phyloP scores from a whole-genome alignment of 2,113 vertebrate genomes.

The Copsychus sechellarum region DNA sequence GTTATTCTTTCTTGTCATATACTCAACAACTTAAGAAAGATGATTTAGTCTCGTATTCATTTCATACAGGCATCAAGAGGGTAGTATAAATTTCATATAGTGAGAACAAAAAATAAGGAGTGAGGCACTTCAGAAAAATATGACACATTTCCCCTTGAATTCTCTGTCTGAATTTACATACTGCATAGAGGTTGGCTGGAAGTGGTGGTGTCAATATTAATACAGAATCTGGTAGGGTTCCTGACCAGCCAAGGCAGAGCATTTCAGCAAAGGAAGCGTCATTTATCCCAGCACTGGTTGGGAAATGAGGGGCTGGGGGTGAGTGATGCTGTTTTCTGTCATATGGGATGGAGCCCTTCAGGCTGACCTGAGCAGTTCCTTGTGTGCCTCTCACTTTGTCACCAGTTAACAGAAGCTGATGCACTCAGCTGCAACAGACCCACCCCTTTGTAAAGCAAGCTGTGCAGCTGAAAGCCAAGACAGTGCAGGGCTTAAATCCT shows the following conservation, averaged over 20 bases:
- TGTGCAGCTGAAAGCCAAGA: constrained; percentile 10
- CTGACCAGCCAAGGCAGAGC: background rate
- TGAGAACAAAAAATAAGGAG: background rate
- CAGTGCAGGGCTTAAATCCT: background rate
- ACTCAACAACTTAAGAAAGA: background rate
- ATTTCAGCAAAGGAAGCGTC: background rate
- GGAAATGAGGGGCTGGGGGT: background rate
- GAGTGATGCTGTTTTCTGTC: background rate
- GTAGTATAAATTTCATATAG: background rate
- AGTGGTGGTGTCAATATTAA: background rate
- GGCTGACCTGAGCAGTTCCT: background rate
- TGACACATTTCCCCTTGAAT: background rate
- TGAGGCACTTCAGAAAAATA: background rate
- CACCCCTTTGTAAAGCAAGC: background rate
- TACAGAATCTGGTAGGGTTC: background rate
- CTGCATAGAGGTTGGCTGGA: background rate
- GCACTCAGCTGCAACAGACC: background rate
- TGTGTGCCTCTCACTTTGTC: background rate
- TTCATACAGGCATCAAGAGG: background rate
- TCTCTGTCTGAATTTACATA: background rate
- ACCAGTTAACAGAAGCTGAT: background rate
- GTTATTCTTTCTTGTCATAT: background rate
- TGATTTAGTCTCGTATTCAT: background rate
- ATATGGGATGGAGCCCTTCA: background rate
- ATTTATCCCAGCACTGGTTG: background rate